These are phyloP conservation scores for Perodicticus potto DNA, from an alignment of 2,797 vertebrate genomes.

Conservation along the genomic window DNA sequence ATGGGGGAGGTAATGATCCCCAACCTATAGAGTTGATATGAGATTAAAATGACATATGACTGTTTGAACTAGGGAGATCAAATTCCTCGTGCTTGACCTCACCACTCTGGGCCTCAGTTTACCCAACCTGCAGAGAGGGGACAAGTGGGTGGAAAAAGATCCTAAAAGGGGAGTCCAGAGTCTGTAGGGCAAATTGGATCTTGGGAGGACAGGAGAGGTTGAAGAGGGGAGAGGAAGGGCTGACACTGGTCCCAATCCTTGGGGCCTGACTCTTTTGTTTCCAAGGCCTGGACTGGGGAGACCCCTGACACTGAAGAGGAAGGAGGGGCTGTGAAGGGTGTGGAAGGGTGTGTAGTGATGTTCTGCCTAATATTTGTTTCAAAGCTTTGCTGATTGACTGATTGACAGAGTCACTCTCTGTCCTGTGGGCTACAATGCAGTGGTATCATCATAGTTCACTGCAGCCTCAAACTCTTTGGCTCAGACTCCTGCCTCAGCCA, in stretches of 20 bases:
- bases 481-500: no score
- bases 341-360: no score
- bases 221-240: not conserved
- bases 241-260: not conserved
- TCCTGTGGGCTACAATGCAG: no score
- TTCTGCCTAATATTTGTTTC: not conserved
- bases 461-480: no score
- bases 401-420: not conserved
- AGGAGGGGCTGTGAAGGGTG: rapidly evolving
- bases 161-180: not conserved
- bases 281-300: not conserved
- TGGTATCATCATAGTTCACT: no score
- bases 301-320: not conserved
- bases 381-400: not conserved
- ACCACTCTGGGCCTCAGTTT: not conserved
- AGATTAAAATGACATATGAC: not conserved
- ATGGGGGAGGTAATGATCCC: not conserved
- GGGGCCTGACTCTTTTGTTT: not conserved
- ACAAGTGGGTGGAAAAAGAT: not conserved
- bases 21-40: not conserved
- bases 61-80: not conserved
- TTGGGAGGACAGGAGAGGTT: not conserved
- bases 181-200: not conserved
- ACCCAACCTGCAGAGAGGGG: not conserved
- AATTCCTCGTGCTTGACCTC: not conserved